Conservation (phyloP, 1,140 invertebrate species). For the Orchestia grillus region DNA sequence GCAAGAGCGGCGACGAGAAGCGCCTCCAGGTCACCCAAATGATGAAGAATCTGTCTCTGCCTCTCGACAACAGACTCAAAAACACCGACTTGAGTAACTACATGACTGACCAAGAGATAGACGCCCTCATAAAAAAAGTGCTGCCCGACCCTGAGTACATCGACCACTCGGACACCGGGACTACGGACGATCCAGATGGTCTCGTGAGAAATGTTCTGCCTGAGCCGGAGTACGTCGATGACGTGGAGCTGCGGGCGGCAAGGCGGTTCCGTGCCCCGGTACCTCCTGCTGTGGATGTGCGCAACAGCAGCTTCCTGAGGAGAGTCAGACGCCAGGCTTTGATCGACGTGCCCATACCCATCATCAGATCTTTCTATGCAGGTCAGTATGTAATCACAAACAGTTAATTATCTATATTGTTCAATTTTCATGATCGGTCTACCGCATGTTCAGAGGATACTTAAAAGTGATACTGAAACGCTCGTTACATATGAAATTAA, state of each 20-base stretch:
- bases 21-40: neutral
- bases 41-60: neutral
- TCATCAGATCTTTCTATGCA: slow-evolving; percentile 9
- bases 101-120: slow-evolving; percentile 10
- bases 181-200: neutral
- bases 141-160: slow-evolving; percentile 6
- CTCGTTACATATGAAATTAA: neutral
- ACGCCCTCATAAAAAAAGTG: neutral
- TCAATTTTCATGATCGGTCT: neutral
- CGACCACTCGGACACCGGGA: neutral
- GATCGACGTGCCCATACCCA: slow-evolving; percentile 8
- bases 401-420: neutral
- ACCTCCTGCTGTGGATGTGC: neutral
- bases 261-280: neutral
- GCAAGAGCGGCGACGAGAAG: neutral
- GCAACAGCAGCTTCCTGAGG: slow-evolving; percentile 6
- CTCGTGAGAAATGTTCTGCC: neutral
- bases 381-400: neutral
- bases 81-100: neutral
- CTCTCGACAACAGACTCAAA: slow-evolving; percentile 31
- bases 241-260: neutral
- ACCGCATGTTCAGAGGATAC: neutral
- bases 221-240: neutral
- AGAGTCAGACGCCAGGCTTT: neutral
- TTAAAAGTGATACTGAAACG: neutral